Evolutionary conservation across 2,797 vertebrate genomes (phyloP).

Genomic region (Spinus pinus): DNA sequence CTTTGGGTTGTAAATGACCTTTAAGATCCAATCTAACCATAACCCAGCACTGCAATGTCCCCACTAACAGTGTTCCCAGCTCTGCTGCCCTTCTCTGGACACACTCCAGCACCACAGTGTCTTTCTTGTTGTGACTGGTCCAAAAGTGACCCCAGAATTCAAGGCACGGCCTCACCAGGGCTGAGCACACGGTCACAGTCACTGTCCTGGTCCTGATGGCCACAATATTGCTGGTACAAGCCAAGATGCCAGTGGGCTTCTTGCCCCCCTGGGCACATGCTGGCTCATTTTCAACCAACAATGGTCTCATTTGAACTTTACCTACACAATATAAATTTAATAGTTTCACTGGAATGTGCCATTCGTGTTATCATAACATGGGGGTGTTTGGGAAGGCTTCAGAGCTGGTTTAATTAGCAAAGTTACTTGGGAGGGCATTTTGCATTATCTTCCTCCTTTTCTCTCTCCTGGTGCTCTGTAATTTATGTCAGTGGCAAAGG

Average conservation of each 20-base stretch:
- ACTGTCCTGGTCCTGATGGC: background rate
- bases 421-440: conserved; percentile 36
- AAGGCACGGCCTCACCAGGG: background rate
- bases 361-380: background rate
- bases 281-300: background rate
- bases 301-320: background rate
- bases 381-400: conserved; percentile 13
- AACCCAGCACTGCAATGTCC: background rate
- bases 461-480: background rate
- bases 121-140: background rate
- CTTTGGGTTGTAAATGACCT: background rate
- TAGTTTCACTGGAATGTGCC: background rate
- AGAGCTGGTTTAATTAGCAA: conserved; percentile 60
- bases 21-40: background rate
- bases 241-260: background rate
- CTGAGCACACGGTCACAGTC: background rate
- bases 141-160: background rate
- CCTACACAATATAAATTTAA: background rate
- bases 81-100: background rate
- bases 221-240: background rate
- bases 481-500: background rate
- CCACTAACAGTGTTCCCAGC: background rate
- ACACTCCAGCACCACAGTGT: background rate
- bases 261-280: background rate
- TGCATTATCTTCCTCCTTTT: background rate